Percentiles rank a stretch among this genome's conserved stretches.
phyloP scores from a whole-genome alignment of 2,888 invertebrate genomes.

The Erannis defoliaria region DNA sequence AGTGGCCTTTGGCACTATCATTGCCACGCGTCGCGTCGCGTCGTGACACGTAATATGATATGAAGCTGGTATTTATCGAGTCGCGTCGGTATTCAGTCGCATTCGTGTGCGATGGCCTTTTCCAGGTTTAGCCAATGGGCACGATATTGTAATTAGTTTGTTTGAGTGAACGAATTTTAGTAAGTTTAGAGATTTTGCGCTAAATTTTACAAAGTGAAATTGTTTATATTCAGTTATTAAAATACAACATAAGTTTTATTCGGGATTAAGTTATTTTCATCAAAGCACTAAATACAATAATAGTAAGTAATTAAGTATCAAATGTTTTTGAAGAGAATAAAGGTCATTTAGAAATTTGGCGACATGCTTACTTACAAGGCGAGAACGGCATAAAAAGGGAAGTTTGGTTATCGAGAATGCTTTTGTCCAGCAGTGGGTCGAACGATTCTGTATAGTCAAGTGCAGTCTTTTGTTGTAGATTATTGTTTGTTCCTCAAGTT shows the following conservation, averaged over 20 bases:
- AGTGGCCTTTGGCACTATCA: too few relatives aligned
- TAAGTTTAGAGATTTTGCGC: neutral
- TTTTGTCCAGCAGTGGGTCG: too few relatives aligned
- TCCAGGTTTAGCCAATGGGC: too few relatives aligned
- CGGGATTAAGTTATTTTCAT: neutral
- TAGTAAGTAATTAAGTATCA: too few relatives aligned
- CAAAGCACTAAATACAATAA: neutral
- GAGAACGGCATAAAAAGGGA: too few relatives aligned
- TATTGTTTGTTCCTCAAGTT: too few relatives aligned
- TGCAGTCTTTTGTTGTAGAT: too few relatives aligned
- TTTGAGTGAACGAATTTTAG: constrained; percentile 1
- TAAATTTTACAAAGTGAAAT: neutral
- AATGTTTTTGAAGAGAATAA: constrained; percentile 2
- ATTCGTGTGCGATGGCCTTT: constrained; percentile 2
- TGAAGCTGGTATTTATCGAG: neutral
- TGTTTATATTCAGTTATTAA: constrained; percentile 3
- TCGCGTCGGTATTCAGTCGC: too few relatives aligned
- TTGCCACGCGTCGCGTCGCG: too few relatives aligned
- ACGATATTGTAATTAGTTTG: constrained; percentile 4
- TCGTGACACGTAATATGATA: neutral
- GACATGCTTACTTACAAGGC: neutral
- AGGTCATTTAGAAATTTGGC: neutral
- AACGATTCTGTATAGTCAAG: too few relatives aligned
- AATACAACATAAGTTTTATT: neutral
- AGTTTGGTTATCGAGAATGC: neutral